Evolutionary conservation across 2,113 vertebrate genomes (phyloP).

Genomic region (Petaurus breviceps): DNA sequence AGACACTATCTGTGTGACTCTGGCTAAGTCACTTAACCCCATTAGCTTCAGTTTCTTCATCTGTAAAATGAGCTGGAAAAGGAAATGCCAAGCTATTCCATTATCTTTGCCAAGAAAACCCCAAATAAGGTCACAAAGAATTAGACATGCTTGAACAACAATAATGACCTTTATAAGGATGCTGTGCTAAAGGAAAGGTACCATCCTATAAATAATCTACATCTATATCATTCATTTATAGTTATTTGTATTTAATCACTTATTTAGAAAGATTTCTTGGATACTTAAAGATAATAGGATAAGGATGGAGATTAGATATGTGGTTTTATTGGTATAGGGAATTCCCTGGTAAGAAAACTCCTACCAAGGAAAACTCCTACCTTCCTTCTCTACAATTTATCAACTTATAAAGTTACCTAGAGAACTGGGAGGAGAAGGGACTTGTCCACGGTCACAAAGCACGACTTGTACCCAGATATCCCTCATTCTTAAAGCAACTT

Average conservation of each 20-base stretch:
- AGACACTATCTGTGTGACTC: not conserved
- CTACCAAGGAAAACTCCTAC: not conserved
- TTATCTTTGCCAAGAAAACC: not conserved
- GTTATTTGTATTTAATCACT: not conserved
- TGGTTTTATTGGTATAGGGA: not conserved
- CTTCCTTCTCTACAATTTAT: not conserved
- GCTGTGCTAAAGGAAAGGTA: not conserved
- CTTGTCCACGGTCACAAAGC: not conserved
- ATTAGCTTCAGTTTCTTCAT: not conserved
- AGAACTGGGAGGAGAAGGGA: not conserved
- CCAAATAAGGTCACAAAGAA: not conserved
- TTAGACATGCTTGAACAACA: not conserved
- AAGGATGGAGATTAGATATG: not conserved
- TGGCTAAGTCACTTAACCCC: not conserved
- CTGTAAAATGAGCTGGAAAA: not conserved
- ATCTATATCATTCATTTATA: not conserved
- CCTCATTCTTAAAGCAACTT: not conserved
- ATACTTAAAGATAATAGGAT: not conserved
- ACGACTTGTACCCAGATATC: not conserved
- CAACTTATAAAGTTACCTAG: not conserved
- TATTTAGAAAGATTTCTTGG: conserved; percentile 9
- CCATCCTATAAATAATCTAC: not conserved
- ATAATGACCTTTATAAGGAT: not conserved
- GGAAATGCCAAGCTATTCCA: not conserved
- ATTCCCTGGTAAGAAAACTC: not conserved